Evolutionary conservation across 2,888 invertebrate genomes (phyloP).

Genomic region (Hirudinaria manillensis): DNA sequence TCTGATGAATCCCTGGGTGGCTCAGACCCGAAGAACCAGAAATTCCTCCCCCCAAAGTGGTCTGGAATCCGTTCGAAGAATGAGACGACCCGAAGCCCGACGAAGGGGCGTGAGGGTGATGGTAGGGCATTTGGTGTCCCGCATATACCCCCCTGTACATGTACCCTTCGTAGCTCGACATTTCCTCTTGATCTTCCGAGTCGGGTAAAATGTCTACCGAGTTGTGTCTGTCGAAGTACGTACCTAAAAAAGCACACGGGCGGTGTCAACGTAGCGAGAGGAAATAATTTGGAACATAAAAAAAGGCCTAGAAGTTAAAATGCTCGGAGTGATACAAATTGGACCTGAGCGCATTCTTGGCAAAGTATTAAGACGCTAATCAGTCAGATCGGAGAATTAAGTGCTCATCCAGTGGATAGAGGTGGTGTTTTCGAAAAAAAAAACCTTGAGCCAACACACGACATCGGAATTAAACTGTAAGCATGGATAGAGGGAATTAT

Average conservation of each 20-base stretch:
- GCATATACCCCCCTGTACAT: conserved; percentile 21
- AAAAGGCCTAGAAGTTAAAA: too few species aligned
- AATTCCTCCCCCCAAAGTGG: background rate
- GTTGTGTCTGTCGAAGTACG: conserved; percentile 11
- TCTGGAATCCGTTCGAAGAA: background rate
- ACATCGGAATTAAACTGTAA: conserved; percentile 14
- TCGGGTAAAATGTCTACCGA: background rate
- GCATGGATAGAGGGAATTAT: conserved; percentile 18
- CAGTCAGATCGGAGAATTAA: conserved; percentile 14
- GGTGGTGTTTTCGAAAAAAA: conserved; percentile 14
- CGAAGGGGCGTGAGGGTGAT: conserved; percentile 2
- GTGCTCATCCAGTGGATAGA: background rate
- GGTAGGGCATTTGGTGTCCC: conserved; percentile 4
- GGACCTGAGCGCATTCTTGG: too few species aligned
- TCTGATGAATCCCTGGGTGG: conserved; percentile 6
- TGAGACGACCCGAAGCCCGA: conserved; percentile 7
- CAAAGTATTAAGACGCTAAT: conserved; percentile 6
- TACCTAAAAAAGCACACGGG: background rate
- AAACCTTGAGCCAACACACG: background rate
- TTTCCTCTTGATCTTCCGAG: conserved; percentile 1
- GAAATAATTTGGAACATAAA: too few species aligned
- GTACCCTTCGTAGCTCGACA: conserved; percentile 29
- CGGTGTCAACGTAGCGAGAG: background rate
- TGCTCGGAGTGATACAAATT: too few species aligned
- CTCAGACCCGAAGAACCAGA: conserved; percentile 15